Base-by-base conservation (phyloP, 2,797 vertebrate genomes). In the Coregonus sp. region DNA sequence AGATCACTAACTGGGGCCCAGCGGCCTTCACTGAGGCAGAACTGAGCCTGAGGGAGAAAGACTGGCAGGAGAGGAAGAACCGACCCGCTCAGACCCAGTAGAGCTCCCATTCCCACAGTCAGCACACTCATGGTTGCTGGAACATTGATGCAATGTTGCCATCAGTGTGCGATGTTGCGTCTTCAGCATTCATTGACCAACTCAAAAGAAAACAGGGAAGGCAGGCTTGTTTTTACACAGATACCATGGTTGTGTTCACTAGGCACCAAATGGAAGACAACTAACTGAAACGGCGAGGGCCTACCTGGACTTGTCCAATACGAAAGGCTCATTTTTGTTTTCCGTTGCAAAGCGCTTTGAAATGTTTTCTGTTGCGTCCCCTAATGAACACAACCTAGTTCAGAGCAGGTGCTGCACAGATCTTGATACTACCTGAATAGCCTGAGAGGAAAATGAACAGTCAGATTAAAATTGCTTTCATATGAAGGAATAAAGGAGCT, bases 1-100 rank as follows among this genome's bases (percentile, higher is more conserved):
- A 94, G 63, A 96, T 98, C 90, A 98, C 97, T 54, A 96, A 99
- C 91, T 99, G 98, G 98, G 98, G 98, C 9, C 96, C 96, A 0
- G 96, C 97, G 0, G 96, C 97, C 0, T 98, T 99, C 85, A 97
- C 97, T 47, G 93, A 97, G 7, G 91, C 92, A 1, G 98, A 99
- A 82, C 94, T 99, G 1, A 94, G 89, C 76, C 91, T 96, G 82
- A 94, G 97, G 84, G 86, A 97, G 86, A 98, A 95, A 90, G 94
- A 88, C 80, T 99, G 98, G 98, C 97, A 98, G 86, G 95, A 95
- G 68, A 96, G 88, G 81, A 99, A 96, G 91, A 93, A 88, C 85
- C 84, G 76, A 78, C 82, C 93, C 25, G 86, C 93, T 0, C 92
- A 96, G 82, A 89, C 91, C 29, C 86, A 94, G 85, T 92, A 91